Evolutionary conservation across 2,113 vertebrate species (phyloP).

Genomic region (Hiodon tergisus): DNA sequence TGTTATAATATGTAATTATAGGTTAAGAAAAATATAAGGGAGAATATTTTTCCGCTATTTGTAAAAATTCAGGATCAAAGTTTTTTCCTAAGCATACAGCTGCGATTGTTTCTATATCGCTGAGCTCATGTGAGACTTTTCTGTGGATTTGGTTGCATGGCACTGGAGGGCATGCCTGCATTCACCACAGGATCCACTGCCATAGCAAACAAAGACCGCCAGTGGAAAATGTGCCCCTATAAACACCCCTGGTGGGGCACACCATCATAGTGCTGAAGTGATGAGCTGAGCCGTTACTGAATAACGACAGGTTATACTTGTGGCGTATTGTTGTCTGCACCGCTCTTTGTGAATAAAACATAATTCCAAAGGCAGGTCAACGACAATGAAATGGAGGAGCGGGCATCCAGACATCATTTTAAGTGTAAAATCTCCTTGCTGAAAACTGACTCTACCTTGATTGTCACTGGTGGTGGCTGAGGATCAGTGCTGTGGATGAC

Average conservation of each 20-base stretch:
- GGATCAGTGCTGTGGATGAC: too few relatives aligned
- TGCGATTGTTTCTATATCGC: constrained; percentile 51
- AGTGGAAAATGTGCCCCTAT: constrained; percentile 56
- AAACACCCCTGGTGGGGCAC: constrained; percentile 38
- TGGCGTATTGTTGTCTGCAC: constrained; percentile 3
- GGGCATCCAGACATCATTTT: too few relatives aligned
- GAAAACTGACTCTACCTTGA: too few relatives aligned
- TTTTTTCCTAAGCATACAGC: constrained; percentile 37
- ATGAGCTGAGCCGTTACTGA: constrained; percentile 60
- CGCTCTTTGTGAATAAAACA: not conserved
- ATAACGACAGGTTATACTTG: constrained; percentile 68
- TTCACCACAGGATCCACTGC: constrained; percentile 60
- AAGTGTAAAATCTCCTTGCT: too few relatives aligned
- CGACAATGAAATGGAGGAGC: too few relatives aligned
- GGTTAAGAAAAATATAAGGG: too few relatives aligned
- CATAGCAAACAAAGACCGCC: constrained; percentile 56
- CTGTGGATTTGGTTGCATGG: constrained; percentile 61
- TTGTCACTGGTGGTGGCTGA: too few relatives aligned
- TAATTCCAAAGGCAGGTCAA: not conserved
- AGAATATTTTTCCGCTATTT: not conserved
- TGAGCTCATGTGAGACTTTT: constrained; percentile 60
- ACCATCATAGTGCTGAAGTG: constrained; percentile 53
- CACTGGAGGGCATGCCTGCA: constrained; percentile 59
- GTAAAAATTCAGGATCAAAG: constrained; percentile 50
- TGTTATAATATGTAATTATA: too few relatives aligned